Conservation (phyloP, 2,113 vertebrate genomes). For the Illadopsis cleaveri region DNA sequence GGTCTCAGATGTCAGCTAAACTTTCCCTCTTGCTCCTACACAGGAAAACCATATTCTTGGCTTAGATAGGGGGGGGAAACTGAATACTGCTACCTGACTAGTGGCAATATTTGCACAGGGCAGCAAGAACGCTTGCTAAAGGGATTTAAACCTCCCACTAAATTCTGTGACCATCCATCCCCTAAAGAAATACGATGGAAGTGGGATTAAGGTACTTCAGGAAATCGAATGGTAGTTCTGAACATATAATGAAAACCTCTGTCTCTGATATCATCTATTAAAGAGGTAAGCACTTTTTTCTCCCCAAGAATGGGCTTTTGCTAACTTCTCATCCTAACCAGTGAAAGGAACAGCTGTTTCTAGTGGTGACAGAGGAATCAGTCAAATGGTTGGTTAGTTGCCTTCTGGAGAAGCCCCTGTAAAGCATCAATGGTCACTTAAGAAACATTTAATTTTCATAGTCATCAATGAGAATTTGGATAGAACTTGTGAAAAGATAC, state of each 20-base stretch:
- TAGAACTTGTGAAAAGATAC: background rate
- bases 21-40: background rate
- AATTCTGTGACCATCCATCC: background rate
- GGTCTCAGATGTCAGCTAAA: background rate
- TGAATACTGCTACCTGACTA: background rate
- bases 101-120: background rate
- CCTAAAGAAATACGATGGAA: background rate
- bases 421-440: background rate
- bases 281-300: background rate
- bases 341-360: background rate
- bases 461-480: background rate
- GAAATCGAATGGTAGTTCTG: background rate
- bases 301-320: background rate
- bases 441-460: background rate
- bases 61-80: background rate
- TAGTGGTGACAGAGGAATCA: background rate
- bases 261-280: background rate
- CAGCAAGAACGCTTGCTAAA: background rate
- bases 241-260: background rate
- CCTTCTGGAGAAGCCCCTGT: background rate
- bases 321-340: background rate
- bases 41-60: background rate
- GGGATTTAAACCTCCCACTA: background rate
- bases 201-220: background rate
- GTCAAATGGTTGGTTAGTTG: background rate